phyloP scores from a whole-genome alignment of 2,797 vertebrate species.

The Arctocebus calabarensis region DNA sequence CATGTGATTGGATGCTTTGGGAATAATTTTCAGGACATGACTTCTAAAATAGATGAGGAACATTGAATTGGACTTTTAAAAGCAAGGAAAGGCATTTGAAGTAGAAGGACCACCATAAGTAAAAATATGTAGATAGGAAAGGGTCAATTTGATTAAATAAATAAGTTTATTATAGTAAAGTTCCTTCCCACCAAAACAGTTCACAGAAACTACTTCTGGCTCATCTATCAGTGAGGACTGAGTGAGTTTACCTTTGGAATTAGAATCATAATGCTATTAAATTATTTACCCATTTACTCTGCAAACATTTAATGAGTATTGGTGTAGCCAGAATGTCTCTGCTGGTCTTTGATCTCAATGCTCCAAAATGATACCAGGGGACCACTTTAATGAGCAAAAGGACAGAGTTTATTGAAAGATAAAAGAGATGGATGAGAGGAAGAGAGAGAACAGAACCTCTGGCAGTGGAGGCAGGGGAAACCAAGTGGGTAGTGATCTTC shows the following conservation, averaged over 20 bases:
- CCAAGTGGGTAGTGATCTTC: too few species aligned
- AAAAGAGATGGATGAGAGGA: too few species aligned
- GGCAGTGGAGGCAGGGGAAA: too few species aligned
- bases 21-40: not conserved
- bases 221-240: not conserved
- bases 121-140: constrained; percentile 3
- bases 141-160: not conserved
- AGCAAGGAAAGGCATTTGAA: not conserved
- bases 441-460: too few species aligned
- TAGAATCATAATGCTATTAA: not conserved
- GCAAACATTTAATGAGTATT: not conserved
- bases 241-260: not conserved
- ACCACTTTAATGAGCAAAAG: too few species aligned
- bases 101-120: not conserved
- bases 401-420: too few species aligned
- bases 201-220: not conserved
- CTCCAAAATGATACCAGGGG: too few species aligned
- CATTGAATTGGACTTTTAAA: not conserved
- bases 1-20: not conserved
- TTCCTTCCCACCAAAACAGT: not conserved
- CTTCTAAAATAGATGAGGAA: not conserved
- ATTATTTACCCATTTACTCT: not conserved
- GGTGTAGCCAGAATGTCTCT: too few species aligned
- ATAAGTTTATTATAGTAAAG: not conserved
- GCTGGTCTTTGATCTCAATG: too few species aligned